phyloP scores from a whole-genome alignment of 1,140 invertebrate genomes.

The Drosophila nigrodunni region DNA sequence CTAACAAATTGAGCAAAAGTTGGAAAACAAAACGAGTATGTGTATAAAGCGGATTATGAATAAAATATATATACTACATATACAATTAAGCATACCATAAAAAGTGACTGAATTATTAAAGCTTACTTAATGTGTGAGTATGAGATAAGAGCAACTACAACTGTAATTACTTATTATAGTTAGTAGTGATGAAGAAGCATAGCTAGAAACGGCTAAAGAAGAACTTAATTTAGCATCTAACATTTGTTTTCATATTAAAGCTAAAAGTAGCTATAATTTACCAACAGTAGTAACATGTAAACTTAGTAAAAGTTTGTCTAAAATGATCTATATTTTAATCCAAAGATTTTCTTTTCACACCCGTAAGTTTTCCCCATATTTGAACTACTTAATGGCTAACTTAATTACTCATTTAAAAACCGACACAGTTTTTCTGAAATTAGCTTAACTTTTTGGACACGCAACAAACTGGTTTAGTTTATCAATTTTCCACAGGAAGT shows the following conservation, averaged over 20 bases:
- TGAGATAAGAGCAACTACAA: neutral
- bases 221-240: too few relatives aligned
- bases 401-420: too few relatives aligned
- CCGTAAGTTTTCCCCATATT: too few relatives aligned
- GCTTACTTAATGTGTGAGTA: neutral
- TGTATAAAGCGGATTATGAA: conserved; percentile 57
- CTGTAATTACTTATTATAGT: conserved; percentile 5
- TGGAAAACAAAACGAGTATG: conserved; percentile 30
- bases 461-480: neutral
- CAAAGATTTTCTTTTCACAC: too few relatives aligned
- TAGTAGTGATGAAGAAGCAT: neutral
- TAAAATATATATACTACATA: conserved; percentile 40
- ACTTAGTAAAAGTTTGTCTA: too few relatives aligned
- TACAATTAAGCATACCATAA: conserved; percentile 31
- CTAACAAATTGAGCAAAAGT: conserved; percentile 40
- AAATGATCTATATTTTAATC: too few relatives aligned
- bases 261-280: too few relatives aligned
- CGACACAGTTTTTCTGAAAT: too few relatives aligned
- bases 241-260: too few relatives aligned
- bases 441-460: neutral
- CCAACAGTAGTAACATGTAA: too few relatives aligned
- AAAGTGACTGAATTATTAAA: conserved; percentile 14
- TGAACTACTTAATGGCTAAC: too few relatives aligned
- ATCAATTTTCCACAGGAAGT: conserved; percentile 60
- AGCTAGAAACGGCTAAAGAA: too few relatives aligned